These are phyloP conservation scores for Anticlea derivata DNA, from an alignment of 2,888 invertebrate genomes.

Conservation along the genomic window DNA sequence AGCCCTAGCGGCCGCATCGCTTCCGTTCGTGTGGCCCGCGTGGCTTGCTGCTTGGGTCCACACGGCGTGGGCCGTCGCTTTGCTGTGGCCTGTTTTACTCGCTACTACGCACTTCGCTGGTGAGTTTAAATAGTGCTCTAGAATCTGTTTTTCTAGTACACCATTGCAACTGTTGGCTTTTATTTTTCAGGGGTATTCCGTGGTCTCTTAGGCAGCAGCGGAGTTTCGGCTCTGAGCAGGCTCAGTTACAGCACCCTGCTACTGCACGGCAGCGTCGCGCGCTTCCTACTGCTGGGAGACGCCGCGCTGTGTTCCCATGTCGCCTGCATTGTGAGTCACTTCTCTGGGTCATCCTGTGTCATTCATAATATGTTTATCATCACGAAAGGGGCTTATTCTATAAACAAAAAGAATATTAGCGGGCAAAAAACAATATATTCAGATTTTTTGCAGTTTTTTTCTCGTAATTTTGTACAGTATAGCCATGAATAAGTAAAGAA, in stretches of 20 bases:
- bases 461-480: too few relatives aligned
- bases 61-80: conserved; percentile 58
- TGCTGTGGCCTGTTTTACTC: conserved; percentile 65
- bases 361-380: too few relatives aligned
- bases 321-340: conserved; percentile 18
- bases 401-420: too few relatives aligned
- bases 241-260: conserved; percentile 81
- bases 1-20: conserved; percentile 42
- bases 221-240: conserved; percentile 74
- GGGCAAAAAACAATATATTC: too few relatives aligned
- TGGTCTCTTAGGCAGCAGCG: conserved; percentile 64
- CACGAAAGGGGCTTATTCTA: too few relatives aligned
- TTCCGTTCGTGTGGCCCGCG: conserved; percentile 36
- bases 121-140: too few relatives aligned
- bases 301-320: conserved; percentile 31
- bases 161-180: too few relatives aligned
- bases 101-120: conserved; percentile 59
- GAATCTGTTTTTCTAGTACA: too few relatives aligned
- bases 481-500: too few relatives aligned
- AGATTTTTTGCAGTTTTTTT: too few relatives aligned
- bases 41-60: conserved; percentile 62
- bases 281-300: conserved; percentile 73
- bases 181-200: conserved; percentile 65
- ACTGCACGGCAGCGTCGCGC: conserved; percentile 76
- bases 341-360: too few relatives aligned